Percentiles rank a stretch among this genome's conserved stretches.
Evolutionary conservation across 2,113 vertebrate species (phyloP).

Genomic region (Haemorhous mexicanus): DNA sequence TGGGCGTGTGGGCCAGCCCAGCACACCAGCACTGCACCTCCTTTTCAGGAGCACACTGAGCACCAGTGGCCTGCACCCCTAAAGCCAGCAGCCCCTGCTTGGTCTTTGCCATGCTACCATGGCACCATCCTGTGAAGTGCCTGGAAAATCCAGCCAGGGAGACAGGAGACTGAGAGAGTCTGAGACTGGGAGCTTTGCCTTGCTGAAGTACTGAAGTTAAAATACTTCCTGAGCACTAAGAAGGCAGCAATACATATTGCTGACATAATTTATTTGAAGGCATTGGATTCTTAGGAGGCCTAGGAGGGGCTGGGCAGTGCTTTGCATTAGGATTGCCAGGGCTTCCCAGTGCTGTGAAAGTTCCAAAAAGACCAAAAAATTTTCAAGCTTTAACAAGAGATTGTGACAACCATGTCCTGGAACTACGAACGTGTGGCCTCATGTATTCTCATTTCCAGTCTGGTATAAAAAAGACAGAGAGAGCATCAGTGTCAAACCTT

Average conservation of each 20-base stretch:
- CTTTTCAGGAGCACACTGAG: neutral
- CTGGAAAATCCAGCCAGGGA: neutral
- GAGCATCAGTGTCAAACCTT: neutral
- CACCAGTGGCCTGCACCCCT: neutral
- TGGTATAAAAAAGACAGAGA: neutral
- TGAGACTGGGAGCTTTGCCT: neutral
- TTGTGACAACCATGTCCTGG: neutral
- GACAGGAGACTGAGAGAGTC: neutral
- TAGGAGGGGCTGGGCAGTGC: neutral
- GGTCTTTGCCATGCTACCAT: neutral
- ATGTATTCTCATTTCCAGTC: neutral
- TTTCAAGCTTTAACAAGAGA: neutral
- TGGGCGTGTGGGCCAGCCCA: neutral
- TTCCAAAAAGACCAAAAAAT: neutral
- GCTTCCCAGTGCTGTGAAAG: neutral
- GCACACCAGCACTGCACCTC: neutral
- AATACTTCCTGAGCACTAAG: neutral
- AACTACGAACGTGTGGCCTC: neutral
- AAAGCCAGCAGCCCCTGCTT: neutral
- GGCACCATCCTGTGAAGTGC: neutral
- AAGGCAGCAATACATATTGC: neutral
- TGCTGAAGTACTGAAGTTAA: neutral
- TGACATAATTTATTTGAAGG: neutral
- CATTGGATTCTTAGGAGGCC: neutral
- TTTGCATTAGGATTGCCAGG: neutral